Conservation (phyloP, 2,113 vertebrate species). For the Microtus pennsylvanicus region DNA sequence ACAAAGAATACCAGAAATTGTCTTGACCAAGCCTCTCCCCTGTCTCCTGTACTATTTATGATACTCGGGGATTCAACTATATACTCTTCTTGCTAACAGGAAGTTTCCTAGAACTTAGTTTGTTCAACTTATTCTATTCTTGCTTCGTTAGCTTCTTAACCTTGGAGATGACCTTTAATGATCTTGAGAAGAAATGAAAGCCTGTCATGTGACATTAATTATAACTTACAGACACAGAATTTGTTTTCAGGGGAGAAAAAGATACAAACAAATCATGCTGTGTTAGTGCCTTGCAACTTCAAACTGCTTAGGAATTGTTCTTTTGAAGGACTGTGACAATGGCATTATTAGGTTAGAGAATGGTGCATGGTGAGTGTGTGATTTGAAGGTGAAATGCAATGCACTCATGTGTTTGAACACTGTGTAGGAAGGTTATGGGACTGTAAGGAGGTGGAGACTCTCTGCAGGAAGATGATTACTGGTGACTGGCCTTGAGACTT, state of each 20-base stretch:
- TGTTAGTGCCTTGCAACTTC: background rate
- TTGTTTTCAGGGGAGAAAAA: background rate
- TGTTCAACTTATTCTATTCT: background rate
- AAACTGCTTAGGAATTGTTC: background rate
- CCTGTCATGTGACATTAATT: background rate
- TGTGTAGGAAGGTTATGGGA: background rate
- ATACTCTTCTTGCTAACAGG: background rate
- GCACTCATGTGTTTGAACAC: background rate
- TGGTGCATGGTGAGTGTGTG: background rate
- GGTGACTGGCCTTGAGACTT: background rate
- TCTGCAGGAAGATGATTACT: too few species aligned
- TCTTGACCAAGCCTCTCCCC: background rate
- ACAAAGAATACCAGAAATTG: background rate
- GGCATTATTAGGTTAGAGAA: background rate
- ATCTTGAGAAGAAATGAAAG: conserved; percentile 23
- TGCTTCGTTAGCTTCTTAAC: background rate
- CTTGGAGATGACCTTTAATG: background rate
- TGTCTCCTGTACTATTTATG: background rate
- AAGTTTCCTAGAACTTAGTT: background rate
- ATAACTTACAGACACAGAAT: background rate
- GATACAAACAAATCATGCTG: background rate
- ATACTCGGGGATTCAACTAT: background rate
- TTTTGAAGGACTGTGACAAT: background rate
- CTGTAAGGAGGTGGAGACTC: background rate
- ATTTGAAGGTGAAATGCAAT: background rate